A percentile compares a stretch with the other conserved stretches of the same genome.
Evolutionary conservation across 1,140 invertebrate genomes (phyloP).

Genomic region (Coelopa frigida): DNA sequence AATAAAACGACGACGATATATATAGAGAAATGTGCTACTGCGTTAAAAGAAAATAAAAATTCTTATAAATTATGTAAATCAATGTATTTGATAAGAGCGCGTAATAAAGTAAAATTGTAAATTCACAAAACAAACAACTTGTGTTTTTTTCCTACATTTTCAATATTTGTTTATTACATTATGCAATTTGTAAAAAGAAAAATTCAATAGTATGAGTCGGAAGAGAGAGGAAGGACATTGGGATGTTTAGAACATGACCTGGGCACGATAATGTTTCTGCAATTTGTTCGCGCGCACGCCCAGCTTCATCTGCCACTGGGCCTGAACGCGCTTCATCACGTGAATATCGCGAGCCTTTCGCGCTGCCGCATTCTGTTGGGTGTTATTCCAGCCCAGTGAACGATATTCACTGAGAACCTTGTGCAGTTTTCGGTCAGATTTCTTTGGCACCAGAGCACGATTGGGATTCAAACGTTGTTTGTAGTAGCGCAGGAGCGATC

Average conservation of each 20-base stretch:
- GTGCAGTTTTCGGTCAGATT: slow-evolving; percentile 57
- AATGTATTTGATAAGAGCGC: too few species aligned
- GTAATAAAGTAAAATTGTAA: too few species aligned
- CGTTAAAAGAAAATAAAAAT: too few species aligned
- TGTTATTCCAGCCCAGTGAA: slow-evolving; percentile 77
- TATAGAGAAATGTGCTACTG: too few species aligned
- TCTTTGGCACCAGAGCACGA: slow-evolving; percentile 51
- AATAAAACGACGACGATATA: too few species aligned
- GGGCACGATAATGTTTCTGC: slow-evolving; percentile 72
- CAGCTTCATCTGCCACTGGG: slow-evolving; percentile 67
- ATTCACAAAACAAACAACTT: background rate
- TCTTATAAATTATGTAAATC: too few species aligned
- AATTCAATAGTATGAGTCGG: too few species aligned
- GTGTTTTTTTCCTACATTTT: background rate
- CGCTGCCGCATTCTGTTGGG: slow-evolving; percentile 56
- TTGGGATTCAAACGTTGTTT: slow-evolving; percentile 68
- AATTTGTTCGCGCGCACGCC: slow-evolving; percentile 79
- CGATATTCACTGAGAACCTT: slow-evolving; percentile 72
- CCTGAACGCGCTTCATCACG: slow-evolving; percentile 73
- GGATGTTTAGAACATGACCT: slow-evolving; percentile 63
- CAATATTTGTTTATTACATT: too few species aligned
- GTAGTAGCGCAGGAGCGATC: slow-evolving; percentile 76
- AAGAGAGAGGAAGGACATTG: too few species aligned
- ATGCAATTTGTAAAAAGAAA: background rate
- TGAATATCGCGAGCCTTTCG: slow-evolving; percentile 78